Conservation (phyloP, 92 coral and sea anemone species). For the Nematostella vectensis region DNA sequence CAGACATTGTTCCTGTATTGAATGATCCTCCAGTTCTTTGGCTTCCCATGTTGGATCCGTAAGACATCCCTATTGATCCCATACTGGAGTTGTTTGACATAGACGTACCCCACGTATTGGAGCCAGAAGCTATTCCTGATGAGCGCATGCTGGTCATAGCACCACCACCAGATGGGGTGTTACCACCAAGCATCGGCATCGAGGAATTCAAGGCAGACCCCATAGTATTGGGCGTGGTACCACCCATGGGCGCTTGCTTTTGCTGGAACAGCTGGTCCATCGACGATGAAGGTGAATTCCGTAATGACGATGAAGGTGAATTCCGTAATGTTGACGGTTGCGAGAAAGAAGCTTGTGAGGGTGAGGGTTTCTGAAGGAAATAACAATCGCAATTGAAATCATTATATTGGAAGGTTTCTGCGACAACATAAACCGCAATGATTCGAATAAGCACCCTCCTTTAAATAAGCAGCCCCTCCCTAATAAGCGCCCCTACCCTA, state of each 20-base stretch:
- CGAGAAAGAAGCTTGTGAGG: neutral
- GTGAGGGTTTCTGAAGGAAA: neutral
- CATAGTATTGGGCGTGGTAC: neutral
- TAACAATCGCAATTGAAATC: neutral
- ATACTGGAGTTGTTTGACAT: no score
- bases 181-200: constrained; percentile 4
- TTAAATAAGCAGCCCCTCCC: no score
- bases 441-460: no score
- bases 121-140: neutral
- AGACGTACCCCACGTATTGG: neutral
- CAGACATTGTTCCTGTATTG: neutral
- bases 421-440: no score
- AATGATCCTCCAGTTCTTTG: no score
- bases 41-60: neutral
- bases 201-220: neutral
- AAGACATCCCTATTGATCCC: no score
- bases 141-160: neutral
- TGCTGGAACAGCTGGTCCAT: neutral
- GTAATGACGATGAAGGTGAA: constrained; percentile 1
- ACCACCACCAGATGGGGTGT: neutral
- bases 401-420: no score
- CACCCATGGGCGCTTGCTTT: neutral
- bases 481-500: no score
- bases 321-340: neutral
- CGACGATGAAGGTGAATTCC: neutral